These are phyloP conservation scores for Aphidius gifuensis DNA, from an alignment of 1,140 invertebrate species.

Conservation along the genomic window DNA sequence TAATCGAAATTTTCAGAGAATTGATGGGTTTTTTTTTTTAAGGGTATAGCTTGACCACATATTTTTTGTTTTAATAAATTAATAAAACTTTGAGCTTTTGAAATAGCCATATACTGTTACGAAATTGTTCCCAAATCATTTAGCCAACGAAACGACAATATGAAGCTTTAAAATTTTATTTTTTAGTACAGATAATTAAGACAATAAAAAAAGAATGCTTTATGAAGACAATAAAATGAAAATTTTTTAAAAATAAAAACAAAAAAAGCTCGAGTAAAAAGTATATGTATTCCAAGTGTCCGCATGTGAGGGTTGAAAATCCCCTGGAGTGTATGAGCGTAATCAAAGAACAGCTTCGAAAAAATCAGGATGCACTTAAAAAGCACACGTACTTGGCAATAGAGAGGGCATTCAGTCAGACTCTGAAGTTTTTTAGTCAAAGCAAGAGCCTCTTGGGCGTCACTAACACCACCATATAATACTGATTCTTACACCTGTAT, in stretches of 20 bases:
- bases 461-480: conserved; percentile 18
- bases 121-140: too few relatives aligned
- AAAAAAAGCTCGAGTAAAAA: conserved; percentile 8
- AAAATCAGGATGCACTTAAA: conserved; percentile 32
- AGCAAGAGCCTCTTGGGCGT: conserved; percentile 27
- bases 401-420: conserved; percentile 30
- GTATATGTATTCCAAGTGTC: not conserved
- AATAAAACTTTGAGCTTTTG: too few relatives aligned
- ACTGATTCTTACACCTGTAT: conserved; percentile 21
- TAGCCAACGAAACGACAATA: too few relatives aligned
- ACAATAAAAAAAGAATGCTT: not conserved
- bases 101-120: too few relatives aligned
- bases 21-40: too few relatives aligned
- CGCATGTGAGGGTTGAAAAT: not conserved
- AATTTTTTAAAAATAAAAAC: not conserved
- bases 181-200: too few relatives aligned
- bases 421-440: conserved; percentile 27
- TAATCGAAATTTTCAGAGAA: too few relatives aligned
- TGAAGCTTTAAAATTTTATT: too few relatives aligned
- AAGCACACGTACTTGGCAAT: conserved; percentile 28
- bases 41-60: too few relatives aligned
- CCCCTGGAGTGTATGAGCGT: conserved; percentile 20
- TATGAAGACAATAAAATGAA: not conserved
- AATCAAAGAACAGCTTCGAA: conserved; percentile 26
- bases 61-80: too few relatives aligned